Conservation (phyloP, 1,140 invertebrate species). For the Eurosta solidaginis region DNA sequence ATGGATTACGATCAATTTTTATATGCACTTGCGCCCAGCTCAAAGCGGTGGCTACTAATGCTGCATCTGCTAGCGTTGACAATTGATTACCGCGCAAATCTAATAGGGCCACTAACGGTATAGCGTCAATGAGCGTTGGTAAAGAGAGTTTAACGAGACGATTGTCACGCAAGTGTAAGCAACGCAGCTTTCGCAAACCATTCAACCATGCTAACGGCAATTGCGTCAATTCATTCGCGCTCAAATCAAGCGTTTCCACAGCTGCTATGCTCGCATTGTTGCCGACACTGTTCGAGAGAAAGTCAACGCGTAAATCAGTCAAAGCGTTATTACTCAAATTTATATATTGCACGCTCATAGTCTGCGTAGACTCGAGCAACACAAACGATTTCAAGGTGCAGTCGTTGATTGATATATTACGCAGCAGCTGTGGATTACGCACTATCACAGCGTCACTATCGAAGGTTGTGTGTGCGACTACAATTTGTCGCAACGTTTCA, state of each 20-base stretch:
- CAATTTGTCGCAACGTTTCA: constrained; percentile 37
- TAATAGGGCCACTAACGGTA: constrained; percentile 31
- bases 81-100: constrained; percentile 44
- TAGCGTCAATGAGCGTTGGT: constrained; percentile 33
- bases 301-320: constrained; percentile 33
- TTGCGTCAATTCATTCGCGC: constrained; percentile 40
- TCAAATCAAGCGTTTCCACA: constrained; percentile 43
- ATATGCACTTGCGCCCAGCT: constrained; percentile 41
- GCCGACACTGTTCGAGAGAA: neutral
- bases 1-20: constrained; percentile 49
- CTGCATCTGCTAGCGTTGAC: constrained; percentile 12
- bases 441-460: constrained; percentile 32
- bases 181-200: constrained; percentile 35
- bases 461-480: constrained; percentile 32
- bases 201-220: constrained; percentile 43
- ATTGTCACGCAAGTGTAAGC: constrained; percentile 41
- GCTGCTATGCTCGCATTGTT: neutral
- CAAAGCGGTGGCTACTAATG: neutral
- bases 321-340: constrained; percentile 47
- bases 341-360: constrained; percentile 32
- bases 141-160: constrained; percentile 38
- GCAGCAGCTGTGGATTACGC: constrained; percentile 36
- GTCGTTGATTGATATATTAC: constrained; percentile 39
- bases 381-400: constrained; percentile 37
- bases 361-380: constrained; percentile 15